These are phyloP conservation scores for Scolanthus callimorphus DNA, from an alignment of 92 coral and sea anemone genomes.

Conservation along the genomic window DNA sequence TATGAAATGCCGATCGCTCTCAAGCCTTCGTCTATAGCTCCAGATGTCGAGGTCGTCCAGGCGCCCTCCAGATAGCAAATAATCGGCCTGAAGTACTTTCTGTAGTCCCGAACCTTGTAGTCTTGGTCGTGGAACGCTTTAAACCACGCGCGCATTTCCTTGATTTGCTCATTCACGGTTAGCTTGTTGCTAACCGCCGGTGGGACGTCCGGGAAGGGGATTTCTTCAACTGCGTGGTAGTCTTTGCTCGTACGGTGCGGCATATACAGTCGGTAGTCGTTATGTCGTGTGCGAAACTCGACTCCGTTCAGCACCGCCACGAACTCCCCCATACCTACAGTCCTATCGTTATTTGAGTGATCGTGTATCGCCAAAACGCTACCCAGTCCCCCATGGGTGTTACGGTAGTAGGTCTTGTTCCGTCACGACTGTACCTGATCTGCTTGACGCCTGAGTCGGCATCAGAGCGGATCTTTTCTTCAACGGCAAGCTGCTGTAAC, in stretches of 20 bases:
- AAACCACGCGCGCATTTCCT: conserved; percentile 74
- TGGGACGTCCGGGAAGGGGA: too few relatives aligned
- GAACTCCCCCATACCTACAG: too few relatives aligned
- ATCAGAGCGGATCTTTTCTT: conserved; percentile 51
- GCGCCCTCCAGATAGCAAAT: too few relatives aligned
- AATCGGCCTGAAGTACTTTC: conserved; percentile 72
- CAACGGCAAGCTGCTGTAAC: conserved; percentile 54
- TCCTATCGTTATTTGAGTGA: conserved; percentile 54
- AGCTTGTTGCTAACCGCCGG: conserved; percentile 42
- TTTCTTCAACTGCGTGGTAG: too few relatives aligned
- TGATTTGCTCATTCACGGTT: conserved; percentile 33
- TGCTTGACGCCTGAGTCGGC: too few relatives aligned
- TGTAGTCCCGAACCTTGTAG: conserved; percentile 49
- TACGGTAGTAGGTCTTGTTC: conserved; percentile 44
- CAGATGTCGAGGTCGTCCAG: conserved; percentile 55
- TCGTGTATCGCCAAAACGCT: conserved; percentile 58
- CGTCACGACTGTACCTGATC: conserved; percentile 27
- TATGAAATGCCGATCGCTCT: too few relatives aligned
- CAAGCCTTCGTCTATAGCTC: conserved; percentile 72
- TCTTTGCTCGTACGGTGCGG: too few relatives aligned
- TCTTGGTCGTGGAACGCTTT: conserved; percentile 63
- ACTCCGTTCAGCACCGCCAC: too few relatives aligned
- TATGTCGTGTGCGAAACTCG: too few relatives aligned
- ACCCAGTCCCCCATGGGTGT: conserved; percentile 17
- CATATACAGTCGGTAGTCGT: too few relatives aligned